These are phyloP conservation scores for Drosophila glabriapex DNA, from an alignment of 2,888 invertebrate species.

Conservation along the genomic window DNA sequence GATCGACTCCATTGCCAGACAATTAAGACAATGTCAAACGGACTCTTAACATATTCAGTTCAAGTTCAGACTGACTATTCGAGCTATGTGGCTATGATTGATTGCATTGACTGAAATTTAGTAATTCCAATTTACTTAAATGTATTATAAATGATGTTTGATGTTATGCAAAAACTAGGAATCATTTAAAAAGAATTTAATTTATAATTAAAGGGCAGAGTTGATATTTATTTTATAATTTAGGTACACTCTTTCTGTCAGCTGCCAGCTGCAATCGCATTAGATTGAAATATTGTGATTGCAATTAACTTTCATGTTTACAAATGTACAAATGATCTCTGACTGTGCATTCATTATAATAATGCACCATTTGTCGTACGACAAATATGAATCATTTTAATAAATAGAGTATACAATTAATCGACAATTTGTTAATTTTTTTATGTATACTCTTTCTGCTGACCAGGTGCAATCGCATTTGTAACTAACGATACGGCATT, in stretches of 20 bases:
- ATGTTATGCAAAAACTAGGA: background rate
- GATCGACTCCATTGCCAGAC: conserved; percentile 4
- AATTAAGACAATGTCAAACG: conserved; percentile 20
- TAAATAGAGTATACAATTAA: background rate
- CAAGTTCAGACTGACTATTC: conserved; percentile 8
- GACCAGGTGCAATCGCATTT: background rate
- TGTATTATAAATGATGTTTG: background rate
- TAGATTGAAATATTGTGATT: background rate
- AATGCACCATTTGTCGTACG: background rate
- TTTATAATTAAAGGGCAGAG: background rate
- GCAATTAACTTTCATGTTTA: background rate
- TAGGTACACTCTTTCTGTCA: background rate
- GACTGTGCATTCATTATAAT: background rate
- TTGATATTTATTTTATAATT: background rate
- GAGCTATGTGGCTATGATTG: background rate
- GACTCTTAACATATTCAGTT: conserved; percentile 11
- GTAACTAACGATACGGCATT: background rate
- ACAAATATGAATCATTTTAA: background rate
- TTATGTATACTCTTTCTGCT: background rate
- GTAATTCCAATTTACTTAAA: background rate
- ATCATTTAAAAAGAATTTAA: background rate
- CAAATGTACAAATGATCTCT: background rate
- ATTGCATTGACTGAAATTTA: background rate
- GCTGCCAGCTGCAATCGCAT: background rate
- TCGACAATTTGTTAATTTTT: background rate